Evolutionary conservation across 2,888 invertebrate genomes (phyloP).

Genomic region (Didymodactylos carnosus): DNA sequence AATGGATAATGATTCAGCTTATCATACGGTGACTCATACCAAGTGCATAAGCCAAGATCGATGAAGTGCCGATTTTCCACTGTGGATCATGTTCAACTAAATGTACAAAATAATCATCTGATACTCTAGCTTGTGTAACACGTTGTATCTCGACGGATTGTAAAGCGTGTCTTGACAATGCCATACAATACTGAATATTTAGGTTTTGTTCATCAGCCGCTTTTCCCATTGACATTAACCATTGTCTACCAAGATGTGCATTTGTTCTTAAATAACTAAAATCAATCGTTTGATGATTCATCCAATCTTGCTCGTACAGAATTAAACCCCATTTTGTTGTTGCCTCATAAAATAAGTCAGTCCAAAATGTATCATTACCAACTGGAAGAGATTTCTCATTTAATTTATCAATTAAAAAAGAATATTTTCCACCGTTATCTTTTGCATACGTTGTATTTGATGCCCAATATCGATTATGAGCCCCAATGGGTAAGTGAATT

Average conservation of each 20-base stretch:
- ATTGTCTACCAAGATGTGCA: slow-evolving; percentile 20
- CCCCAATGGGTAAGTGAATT: slow-evolving; percentile 2
- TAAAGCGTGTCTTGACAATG: slow-evolving; percentile 21
- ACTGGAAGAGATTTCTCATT: slow-evolving; percentile 15
- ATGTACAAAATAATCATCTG: slow-evolving; percentile 13
- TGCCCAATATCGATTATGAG: slow-evolving; percentile 20
- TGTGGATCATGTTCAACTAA: slow-evolving; percentile 1
- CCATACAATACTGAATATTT: slow-evolving; percentile 28
- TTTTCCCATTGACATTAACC: slow-evolving; percentile 24
- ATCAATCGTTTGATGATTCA: slow-evolving; percentile 22
- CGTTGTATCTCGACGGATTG: slow-evolving; percentile 21
- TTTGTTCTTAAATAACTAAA: slow-evolving; percentile 20
- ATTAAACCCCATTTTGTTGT: slow-evolving; percentile 21
- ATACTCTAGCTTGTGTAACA: slow-evolving; percentile 23
- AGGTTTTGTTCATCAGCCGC: slow-evolving; percentile 21
- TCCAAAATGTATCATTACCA: slow-evolving; percentile 21
- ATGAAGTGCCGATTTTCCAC: slow-evolving; percentile 13
- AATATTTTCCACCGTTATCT: slow-evolving; percentile 25
- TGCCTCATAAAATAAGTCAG: slow-evolving; percentile 19
- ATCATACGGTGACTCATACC: too few relatives aligned
- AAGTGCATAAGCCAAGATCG: slow-evolving; percentile 2
- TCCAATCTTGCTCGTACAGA: slow-evolving; percentile 26
- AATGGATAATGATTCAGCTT: too few relatives aligned
- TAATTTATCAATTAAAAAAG: slow-evolving; percentile 18
- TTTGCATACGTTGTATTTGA: slow-evolving; percentile 24